Evolutionary conservation across 2,113 vertebrate species (phyloP).

Genomic region (Phyllopteryx taeniolatus): DNA sequence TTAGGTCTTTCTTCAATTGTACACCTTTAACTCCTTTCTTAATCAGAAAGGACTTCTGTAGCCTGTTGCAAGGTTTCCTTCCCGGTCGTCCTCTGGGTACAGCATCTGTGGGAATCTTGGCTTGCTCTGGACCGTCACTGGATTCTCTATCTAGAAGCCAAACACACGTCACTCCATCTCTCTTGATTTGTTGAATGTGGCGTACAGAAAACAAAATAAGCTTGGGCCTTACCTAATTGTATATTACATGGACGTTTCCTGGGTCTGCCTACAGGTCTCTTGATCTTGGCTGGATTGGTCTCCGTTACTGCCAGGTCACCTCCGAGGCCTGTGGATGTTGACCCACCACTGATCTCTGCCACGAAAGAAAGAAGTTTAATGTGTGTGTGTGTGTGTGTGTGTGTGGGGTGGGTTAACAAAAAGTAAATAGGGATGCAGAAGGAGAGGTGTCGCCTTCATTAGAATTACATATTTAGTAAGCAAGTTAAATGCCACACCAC

Average conservation of each 20-base stretch:
- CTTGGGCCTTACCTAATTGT: slow-evolving; percentile 29
- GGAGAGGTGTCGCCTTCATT: neutral
- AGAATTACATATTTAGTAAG: neutral
- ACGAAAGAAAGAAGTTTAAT: slow-evolving; percentile 4
- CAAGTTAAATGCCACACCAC: neutral
- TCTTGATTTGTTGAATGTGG: neutral
- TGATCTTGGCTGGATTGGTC: slow-evolving; percentile 45
- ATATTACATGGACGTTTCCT: slow-evolving; percentile 77
- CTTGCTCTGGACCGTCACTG: slow-evolving; percentile 43
- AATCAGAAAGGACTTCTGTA: slow-evolving; percentile 61
- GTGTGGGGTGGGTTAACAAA: neutral
- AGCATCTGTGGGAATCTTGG: slow-evolving; percentile 57
- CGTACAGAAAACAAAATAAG: neutral
- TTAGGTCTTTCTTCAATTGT: slow-evolving; percentile 70
- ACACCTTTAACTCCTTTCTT: slow-evolving; percentile 53
- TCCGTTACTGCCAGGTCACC: slow-evolving; percentile 65
- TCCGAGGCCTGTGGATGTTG: slow-evolving; percentile 75
- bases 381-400: no score
- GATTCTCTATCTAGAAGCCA: slow-evolving; percentile 61
- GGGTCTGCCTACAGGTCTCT: slow-evolving; percentile 69
- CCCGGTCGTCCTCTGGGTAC: slow-evolving; percentile 69
- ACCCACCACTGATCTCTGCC: slow-evolving; percentile 80
- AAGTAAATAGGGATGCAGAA: neutral
- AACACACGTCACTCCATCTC: neutral
- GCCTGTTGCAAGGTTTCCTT: slow-evolving; percentile 68